Percentiles rank a stretch among this genome's conserved stretches.
Conservation (phyloP, 2,797 vertebrate species). For the Sebastes diaconus region DNA sequence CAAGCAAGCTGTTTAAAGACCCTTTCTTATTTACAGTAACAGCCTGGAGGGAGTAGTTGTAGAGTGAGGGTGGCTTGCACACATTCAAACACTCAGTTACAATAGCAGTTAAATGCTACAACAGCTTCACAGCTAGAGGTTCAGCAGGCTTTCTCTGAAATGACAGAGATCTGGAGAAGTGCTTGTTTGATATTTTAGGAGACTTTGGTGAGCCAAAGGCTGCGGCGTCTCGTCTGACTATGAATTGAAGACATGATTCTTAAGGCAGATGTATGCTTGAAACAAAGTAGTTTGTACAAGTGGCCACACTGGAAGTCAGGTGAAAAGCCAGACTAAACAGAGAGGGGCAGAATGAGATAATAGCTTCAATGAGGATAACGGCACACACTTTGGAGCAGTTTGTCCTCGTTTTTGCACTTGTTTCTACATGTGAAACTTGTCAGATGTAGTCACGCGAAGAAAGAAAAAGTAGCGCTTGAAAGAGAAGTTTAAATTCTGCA, state of each 20-base stretch:
- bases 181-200: not conserved
- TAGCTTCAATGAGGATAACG: too few species aligned
- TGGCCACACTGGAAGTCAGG: not conserved
- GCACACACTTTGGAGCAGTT: too few species aligned
- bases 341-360: too few species aligned
- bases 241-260: not conserved
- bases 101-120: not conserved
- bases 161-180: not conserved
- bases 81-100: constrained; percentile 1
- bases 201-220: not conserved
- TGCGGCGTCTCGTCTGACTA: not conserved
- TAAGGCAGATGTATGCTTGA: not conserved
- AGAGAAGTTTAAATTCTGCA: not conserved
- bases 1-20: constrained; percentile 12
- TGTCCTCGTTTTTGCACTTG: not conserved
- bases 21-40: constrained; percentile 11
- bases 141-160: not conserved
- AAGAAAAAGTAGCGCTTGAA: not conserved
- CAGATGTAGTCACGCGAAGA: not conserved
- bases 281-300: not conserved
- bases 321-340: too few species aligned
- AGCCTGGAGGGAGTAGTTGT: constrained; percentile 8
- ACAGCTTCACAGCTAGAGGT: constrained; percentile 5
- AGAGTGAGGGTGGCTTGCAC: not conserved
- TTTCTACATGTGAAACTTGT: not conserved